Percentiles rank a stretch among this genome's conserved stretches.
These are phyloP conservation scores for Callopanchax toddi DNA, from an alignment of 2,113 vertebrate species.

Conservation along the genomic window DNA sequence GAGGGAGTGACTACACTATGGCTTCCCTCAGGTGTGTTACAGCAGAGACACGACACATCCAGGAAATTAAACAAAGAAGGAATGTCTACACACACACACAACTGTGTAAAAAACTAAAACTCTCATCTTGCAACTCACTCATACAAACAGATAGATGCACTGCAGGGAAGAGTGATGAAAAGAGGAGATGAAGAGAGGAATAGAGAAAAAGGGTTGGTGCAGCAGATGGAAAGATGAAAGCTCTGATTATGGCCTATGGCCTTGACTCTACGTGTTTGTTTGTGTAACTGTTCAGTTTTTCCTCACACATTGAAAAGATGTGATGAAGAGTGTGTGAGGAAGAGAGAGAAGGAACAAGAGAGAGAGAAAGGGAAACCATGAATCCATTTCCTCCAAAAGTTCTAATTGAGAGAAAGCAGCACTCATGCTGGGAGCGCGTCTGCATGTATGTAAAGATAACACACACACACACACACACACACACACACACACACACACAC, in stretches of 20 bases:
- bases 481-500: conserved; percentile 32
- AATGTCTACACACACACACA: not conserved
- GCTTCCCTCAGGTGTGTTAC: conserved; percentile 59
- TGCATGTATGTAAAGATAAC: conserved; percentile 30
- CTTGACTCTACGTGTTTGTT: conserved; percentile 14
- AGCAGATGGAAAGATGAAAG: conserved; percentile 61
- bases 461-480: conserved; percentile 18
- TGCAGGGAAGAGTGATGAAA: conserved; percentile 12
- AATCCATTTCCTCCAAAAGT: conserved; percentile 33
- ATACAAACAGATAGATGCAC: conserved; percentile 23
- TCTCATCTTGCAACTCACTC: not conserved
- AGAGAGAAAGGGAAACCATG: conserved; percentile 3
- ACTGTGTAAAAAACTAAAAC: not conserved
- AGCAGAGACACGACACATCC: conserved; percentile 44
- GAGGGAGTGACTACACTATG: conserved; percentile 46
- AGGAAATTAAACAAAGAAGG: conserved; percentile 20
- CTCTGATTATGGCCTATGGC: conserved; percentile 54
- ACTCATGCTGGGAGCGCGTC: conserved; percentile 36
- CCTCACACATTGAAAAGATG: conserved; percentile 29
- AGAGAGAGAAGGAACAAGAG: too few relatives aligned
- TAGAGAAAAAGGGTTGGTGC: conserved; percentile 26
- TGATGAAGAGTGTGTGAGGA: not conserved
- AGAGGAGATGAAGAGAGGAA: not conserved
- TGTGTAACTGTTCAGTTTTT: conserved; percentile 13
- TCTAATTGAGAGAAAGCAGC: conserved; percentile 42